Base-by-base conservation (phyloP, 2,113 vertebrate genomes). In the Conger conger region DNA sequence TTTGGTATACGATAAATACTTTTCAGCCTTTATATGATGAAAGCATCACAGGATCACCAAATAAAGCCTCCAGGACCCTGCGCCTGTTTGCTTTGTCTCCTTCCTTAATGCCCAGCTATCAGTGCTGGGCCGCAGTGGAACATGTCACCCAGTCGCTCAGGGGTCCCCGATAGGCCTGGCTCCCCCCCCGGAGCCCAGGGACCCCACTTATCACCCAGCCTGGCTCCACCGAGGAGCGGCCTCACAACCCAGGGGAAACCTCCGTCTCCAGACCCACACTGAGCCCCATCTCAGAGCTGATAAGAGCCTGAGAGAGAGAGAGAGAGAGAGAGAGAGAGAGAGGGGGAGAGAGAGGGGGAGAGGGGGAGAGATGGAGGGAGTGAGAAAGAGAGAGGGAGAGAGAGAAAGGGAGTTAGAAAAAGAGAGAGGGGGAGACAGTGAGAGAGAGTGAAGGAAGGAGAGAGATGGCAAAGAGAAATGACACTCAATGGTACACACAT, bases 231-330 rank as follows among this genome's bases (percentile, higher is more conserved):
- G 92, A 84, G 87, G 93, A 93, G 94, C 86, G 79, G 81, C 89
- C 90, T 91, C 88, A 85, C 0, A 8, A 86, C 79, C 87, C 93
- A 91, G 93, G 93, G 96, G 95, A 96, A 96, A 93, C 94, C 90
- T 92, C 83, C 95, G 95, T 96, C 94, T 96, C 93, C 92, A 93
- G 94, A 93, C 92, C 91, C 92, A 92, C 93, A 93, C 94, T 88
- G 94, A 93, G 93, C 93, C 94, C 95, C 94, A 94, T 95, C 86
- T 89, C 94, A 94, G 93, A 92, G 94, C 95, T 96, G 97, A 97
- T 98, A 98, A 97, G 94, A 73, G 84, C 57, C 87, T 87, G 92
- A 94, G 92, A 50, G 68, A 91, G 36, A 20, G 38, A 50, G 82
- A 77, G 82, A 81, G 79, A 81, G 33, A 76, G 73, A 50, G 57